These are phyloP conservation scores for Agrilus biguttatus DNA, from an alignment of 2,888 invertebrate species.

Conservation along the genomic window DNA sequence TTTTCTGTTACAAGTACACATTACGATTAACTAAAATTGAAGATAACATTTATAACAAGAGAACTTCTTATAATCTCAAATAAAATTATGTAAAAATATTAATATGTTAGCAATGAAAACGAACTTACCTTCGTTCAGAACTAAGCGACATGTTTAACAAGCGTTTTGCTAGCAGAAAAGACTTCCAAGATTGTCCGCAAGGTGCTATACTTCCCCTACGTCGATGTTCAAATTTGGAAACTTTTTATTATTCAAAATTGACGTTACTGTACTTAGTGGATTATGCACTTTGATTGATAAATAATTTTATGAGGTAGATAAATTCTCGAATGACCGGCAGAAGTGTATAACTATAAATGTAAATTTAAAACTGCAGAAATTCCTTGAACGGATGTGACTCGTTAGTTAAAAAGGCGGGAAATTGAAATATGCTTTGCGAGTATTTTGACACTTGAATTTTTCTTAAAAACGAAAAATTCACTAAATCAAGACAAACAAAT, in stretches of 20 bases:
- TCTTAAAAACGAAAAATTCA: not conserved
- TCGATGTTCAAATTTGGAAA: constrained; percentile 11
- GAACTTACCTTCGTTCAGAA: constrained; percentile 67
- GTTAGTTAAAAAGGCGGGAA: constrained; percentile 5
- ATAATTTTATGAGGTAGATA: too few species aligned
- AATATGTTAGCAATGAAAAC: constrained; percentile 23
- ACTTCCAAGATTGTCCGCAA: constrained; percentile 25
- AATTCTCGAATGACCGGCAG: not conserved
- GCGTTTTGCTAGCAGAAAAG: constrained; percentile 62
- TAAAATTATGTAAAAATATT: constrained; percentile 20
- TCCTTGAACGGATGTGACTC: constrained; percentile 1
- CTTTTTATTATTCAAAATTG: too few species aligned
- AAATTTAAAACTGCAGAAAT: not conserved
- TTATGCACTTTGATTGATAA: too few species aligned
- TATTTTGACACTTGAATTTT: constrained; percentile 17
- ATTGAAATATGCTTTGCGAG: constrained; percentile 6
- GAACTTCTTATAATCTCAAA: constrained; percentile 14
- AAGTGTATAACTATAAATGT: not conserved
- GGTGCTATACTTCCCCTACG: constrained; percentile 32
- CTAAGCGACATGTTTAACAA: constrained; percentile 74
- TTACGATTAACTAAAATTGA: too few species aligned
- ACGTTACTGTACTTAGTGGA: too few species aligned
- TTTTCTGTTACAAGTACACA: constrained; percentile 14
- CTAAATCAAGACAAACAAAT: too few species aligned
- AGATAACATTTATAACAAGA: not conserved